Evolutionary conservation across 2,888 invertebrate species (phyloP).

Genomic region (Athripsodes cinereus): DNA sequence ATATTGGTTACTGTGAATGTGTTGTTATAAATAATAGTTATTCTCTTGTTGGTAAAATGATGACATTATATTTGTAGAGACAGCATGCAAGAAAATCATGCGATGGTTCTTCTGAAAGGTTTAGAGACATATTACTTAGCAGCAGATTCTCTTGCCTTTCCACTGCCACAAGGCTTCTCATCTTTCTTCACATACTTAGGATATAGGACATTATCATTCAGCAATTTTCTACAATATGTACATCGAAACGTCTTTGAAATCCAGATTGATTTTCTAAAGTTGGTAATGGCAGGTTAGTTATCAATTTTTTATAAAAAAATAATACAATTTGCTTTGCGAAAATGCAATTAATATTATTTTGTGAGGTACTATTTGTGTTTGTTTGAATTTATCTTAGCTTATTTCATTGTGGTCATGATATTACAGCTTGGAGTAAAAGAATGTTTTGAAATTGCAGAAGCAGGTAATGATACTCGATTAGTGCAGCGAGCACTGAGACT

Average conservation of each 20-base stretch:
- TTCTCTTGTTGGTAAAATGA: too few relatives aligned
- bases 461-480: constrained; percentile 50
- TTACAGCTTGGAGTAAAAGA: background rate
- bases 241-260: constrained; percentile 78
- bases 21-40: too few relatives aligned
- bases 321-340: too few relatives aligned
- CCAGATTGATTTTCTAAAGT: constrained; percentile 82
- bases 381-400: too few relatives aligned
- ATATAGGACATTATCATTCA: constrained; percentile 68
- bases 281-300: constrained; percentile 65
- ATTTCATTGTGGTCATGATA: too few relatives aligned
- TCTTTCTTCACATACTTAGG: constrained; percentile 86
- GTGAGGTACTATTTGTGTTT: too few relatives aligned
- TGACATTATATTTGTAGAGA: constrained; percentile 47
- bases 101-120: constrained; percentile 67
- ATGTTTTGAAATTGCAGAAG: constrained; percentile 33
- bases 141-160: constrained; percentile 73
- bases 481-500: constrained; percentile 67
- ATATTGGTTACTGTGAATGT: too few relatives aligned
- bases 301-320: constrained; percentile 7
- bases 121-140: constrained; percentile 78
- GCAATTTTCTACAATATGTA: constrained; percentile 78
- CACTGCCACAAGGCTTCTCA: constrained; percentile 79
- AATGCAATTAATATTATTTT: too few relatives aligned
- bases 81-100: constrained; percentile 63